A percentile compares a stretch with the other conserved stretches of the same genome.
Evolutionary conservation across 2,113 vertebrate species (phyloP).

Genomic region (Anoura caudifer): DNA sequence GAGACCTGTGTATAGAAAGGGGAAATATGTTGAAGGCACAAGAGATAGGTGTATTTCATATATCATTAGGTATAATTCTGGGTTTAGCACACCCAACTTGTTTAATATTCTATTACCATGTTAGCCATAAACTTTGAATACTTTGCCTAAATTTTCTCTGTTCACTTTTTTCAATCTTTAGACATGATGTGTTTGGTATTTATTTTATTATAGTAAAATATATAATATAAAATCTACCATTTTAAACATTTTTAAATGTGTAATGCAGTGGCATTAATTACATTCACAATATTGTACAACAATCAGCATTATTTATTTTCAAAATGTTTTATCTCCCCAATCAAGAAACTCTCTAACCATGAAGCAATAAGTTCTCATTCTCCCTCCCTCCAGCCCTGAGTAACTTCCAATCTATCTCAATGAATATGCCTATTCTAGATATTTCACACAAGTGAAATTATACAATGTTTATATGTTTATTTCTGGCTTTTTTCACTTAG

Average conservation of each 20-base stretch:
- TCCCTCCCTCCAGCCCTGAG: background rate
- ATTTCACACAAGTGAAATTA: background rate
- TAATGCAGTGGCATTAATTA: background rate
- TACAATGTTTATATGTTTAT: background rate
- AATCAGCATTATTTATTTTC: background rate
- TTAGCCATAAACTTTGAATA: background rate
- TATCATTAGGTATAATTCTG: background rate
- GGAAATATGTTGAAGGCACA: background rate
- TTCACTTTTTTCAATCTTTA: conserved; percentile 1
- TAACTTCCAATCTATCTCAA: background rate
- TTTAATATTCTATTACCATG: background rate
- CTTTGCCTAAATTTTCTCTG: background rate
- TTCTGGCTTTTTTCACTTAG: background rate
- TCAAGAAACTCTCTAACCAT: background rate
- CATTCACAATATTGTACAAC: background rate
- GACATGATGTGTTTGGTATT: background rate
- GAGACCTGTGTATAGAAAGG: background rate
- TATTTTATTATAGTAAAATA: background rate
- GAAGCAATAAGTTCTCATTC: background rate
- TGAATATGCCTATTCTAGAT: background rate
- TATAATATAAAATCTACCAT: background rate
- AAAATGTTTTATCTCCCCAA: background rate
- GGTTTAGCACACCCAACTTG: background rate
- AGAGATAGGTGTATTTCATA: background rate
- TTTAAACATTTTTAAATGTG: background rate